Percentiles rank a stretch among this genome's conserved stretches.
Conservation (phyloP, 2,797 vertebrate species). For the Notolabrus celidotus region DNA sequence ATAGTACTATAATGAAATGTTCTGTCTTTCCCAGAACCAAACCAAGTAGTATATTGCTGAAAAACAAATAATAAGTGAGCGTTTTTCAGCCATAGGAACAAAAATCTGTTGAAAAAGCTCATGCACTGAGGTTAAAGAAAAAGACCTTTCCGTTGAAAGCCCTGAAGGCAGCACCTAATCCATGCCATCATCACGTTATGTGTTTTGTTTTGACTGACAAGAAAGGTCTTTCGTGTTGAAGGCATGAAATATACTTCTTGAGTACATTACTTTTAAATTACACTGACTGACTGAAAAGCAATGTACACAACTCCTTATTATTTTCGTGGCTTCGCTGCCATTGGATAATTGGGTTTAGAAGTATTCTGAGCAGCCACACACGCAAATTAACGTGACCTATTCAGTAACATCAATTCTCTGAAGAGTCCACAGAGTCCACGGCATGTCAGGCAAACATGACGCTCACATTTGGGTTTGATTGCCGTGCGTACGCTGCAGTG, state of each 20-base stretch:
- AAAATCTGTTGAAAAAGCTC: no score
- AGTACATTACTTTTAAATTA: neutral
- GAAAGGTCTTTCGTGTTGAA: neutral
- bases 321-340: no score
- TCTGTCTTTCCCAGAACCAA: no score
- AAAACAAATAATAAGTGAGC: no score
- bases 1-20: no score
- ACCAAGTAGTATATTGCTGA: no score
- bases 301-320: no score
- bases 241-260: neutral
- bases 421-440: constrained; percentile 11
- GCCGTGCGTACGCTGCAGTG: constrained; percentile 19
- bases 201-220: neutral
- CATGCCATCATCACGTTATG: neutral
- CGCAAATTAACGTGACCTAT: constrained; percentile 1
- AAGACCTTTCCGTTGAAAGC: neutral
- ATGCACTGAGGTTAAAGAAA: no score
- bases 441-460: constrained; percentile 19
- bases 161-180: no score
- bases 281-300: neutral
- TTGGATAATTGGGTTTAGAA: constrained; percentile 31
- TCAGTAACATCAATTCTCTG: constrained; percentile 20
- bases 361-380: constrained; percentile 19
- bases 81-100: no score
- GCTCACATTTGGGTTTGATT: constrained; percentile 53